Base-by-base conservation (phyloP, 2,888 invertebrate genomes). In the Empis stercorea region DNA sequence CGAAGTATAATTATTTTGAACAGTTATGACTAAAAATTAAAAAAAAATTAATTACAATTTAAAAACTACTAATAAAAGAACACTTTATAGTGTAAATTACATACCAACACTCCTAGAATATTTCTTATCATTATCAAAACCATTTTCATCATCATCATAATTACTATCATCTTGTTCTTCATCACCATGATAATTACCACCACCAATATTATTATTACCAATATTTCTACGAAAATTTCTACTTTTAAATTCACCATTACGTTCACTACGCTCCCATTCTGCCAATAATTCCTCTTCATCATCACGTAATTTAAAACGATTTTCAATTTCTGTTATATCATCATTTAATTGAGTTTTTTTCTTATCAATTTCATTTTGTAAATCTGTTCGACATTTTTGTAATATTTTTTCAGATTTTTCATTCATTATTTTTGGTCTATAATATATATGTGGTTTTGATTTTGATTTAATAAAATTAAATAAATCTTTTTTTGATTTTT, bases 391-490 rank as follows among this genome's bases (percentile, higher is more conserved):
- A 56, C 80, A 81, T 27, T 78, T 75, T 16, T 71, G 72, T 44
- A 86, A 68, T 49, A 82, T 75, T 54, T 81, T 80, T 52, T 79
- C 76, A 5, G 81, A 79, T 51, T 78, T 78, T 4, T 79, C 76
- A 42, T 80, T 79, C 70, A 87, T 80, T 54, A 78, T 78, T 62
- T 86, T 84, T 0, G 96, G 96, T 58, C 86, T 67, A 75, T 85
- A 97, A 71, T 87, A 93, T 49, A 97, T 75, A 50, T 81, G 78
- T 2, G 96, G 96, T 60, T 85, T 85, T 0, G 86, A 71, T 65
- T 85, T 86, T 0, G 95, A 95, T 59, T 84, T 76, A 56, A 97
- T 92, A 62, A 86, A 93, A 65, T 86, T 80, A 17, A 79, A 76
- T 44, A 93, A 74, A 45, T 80, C 79, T 56, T 78, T 78, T 55